phyloP scores from a whole-genome alignment of 2,797 vertebrate species.

The Eulemur mongoz region DNA sequence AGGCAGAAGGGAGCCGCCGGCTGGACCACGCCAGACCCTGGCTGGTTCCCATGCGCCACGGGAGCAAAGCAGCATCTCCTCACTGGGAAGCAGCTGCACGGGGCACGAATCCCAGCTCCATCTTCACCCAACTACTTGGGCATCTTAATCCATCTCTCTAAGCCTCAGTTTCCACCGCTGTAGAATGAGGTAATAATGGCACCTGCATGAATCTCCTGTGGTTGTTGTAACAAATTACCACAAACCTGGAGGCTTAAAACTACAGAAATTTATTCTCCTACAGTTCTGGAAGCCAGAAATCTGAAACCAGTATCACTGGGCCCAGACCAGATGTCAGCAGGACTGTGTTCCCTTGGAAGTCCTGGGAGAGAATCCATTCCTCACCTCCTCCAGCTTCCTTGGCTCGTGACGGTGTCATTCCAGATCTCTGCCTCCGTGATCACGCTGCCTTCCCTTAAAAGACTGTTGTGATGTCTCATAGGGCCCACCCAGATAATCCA shows the following conservation, averaged over 20 bases:
- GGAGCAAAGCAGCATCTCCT: background rate
- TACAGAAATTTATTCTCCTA: background rate
- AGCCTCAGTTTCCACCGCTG: background rate
- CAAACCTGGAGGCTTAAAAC: background rate
- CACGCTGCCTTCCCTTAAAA: background rate
- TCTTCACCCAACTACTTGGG: background rate
- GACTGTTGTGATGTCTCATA: no score
- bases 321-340: background rate
- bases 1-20: background rate
- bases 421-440: background rate
- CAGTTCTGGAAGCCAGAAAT: background rate
- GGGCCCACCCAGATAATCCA: no score
- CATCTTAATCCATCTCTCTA: background rate
- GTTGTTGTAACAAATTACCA: background rate
- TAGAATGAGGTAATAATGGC: background rate
- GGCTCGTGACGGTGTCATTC: background rate
- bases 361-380: no score
- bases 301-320: background rate
- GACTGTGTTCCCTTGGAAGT: accelerated
- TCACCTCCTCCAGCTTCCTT: background rate
- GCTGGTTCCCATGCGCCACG: background rate
- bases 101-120: accelerated
- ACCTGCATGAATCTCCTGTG: background rate
- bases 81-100: background rate
- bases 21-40: background rate